Evolutionary conservation across 2,888 invertebrate species (phyloP).

Genomic region (Parapristionchus giblindavisi): DNA sequence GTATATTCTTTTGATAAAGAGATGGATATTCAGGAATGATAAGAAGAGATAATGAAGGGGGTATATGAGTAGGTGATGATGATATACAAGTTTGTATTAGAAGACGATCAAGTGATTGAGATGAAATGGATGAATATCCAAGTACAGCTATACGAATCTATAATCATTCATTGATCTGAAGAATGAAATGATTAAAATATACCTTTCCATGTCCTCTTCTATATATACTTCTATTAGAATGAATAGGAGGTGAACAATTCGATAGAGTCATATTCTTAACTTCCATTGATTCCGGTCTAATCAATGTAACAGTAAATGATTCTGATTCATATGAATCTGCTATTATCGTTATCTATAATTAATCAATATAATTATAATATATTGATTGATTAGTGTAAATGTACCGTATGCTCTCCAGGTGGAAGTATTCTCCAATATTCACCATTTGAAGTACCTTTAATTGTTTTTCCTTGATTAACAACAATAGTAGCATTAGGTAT

Average conservation of each 20-base stretch:
- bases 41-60: constrained; percentile 15
- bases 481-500: constrained; percentile 81
- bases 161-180: neutral
- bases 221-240: neutral
- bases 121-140: constrained; percentile 14
- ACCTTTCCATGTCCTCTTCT: constrained; percentile 36
- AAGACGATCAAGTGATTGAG: neutral
- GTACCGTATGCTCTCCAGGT: constrained; percentile 74
- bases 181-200: neutral
- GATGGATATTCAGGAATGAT: constrained; percentile 29
- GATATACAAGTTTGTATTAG: constrained; percentile 8
- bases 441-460: constrained; percentile 83
- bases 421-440: constrained; percentile 93
- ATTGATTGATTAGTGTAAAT: neutral
- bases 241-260: constrained; percentile 43
- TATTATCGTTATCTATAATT: constrained; percentile 52
- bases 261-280: constrained; percentile 47
- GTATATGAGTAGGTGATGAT: constrained; percentile 12
- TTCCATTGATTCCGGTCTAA: constrained; percentile 5
- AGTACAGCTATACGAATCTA: constrained; percentile 21
- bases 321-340: constrained; percentile 54
- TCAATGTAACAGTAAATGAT: constrained; percentile 47
- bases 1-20: neutral
- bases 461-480: constrained; percentile 76
- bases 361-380: neutral